Evolutionary conservation across 1,140 invertebrate genomes (phyloP).

Genomic region (Ladona fulva): DNA sequence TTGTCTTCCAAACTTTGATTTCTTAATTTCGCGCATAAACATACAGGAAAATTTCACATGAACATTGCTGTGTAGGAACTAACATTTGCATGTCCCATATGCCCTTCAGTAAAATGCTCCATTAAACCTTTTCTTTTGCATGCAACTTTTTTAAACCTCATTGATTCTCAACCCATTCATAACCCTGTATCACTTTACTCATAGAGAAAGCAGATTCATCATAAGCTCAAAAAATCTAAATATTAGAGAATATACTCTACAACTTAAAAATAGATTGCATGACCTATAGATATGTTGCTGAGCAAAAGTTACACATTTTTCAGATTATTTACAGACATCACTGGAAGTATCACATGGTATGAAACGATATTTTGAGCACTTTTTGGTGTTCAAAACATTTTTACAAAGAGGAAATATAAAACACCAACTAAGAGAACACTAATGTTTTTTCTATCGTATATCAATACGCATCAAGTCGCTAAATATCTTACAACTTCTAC

Average conservation of each 20-base stretch:
- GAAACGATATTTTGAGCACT: background rate
- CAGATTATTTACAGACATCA: background rate
- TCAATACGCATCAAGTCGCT: background rate
- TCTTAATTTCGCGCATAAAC: background rate
- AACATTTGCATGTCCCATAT: background rate
- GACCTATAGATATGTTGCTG: background rate
- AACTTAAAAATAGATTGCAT: conserved; percentile 3
- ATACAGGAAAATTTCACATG: background rate
- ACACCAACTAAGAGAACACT: background rate
- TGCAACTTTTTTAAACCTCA: background rate
- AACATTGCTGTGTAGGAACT: background rate
- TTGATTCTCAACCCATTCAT: background rate
- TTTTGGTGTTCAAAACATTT: background rate
- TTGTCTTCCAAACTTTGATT: background rate
- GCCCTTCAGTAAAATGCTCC: background rate
- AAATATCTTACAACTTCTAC: background rate
- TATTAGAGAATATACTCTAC: background rate
- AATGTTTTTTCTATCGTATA: background rate
- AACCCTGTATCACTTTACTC: conserved; percentile 5
- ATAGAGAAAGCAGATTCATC: background rate
- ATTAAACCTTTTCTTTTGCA: background rate
- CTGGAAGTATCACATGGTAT: background rate
- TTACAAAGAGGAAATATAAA: background rate
- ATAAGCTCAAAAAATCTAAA: background rate
- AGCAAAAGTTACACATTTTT: background rate